Evolutionary conservation across 2,888 invertebrate genomes (phyloP).

Genomic region (Zootermopsis nevadensis): DNA sequence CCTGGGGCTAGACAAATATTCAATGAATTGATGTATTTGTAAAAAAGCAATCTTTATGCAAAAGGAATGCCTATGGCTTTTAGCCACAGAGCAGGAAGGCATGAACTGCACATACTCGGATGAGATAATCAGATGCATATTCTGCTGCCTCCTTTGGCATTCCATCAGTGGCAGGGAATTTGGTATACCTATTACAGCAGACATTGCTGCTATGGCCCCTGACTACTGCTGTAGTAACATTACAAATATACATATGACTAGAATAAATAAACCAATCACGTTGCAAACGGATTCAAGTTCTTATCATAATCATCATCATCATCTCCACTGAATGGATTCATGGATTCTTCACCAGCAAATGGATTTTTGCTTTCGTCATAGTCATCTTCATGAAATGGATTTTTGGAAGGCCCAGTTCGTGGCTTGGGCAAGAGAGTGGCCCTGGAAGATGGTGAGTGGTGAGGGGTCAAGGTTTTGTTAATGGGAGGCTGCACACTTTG

Average conservation of each 20-base stretch:
- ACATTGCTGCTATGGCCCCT: background rate
- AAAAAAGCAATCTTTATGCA: no score
- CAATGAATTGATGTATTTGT: no score
- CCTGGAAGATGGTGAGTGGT: background rate
- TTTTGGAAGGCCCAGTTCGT: slow-evolving; percentile 64
- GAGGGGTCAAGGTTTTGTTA: slow-evolving; percentile 58
- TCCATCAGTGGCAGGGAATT: no score
- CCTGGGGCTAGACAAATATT: no score
- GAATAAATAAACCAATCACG: slow-evolving; percentile 26
- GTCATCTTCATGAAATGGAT: slow-evolving; percentile 69
- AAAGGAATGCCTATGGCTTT: no score
- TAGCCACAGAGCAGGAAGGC: no score
- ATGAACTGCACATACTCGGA: no score
- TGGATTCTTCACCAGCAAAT: slow-evolving; percentile 68
- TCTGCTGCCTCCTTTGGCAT: no score
- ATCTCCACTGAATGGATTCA: slow-evolving; percentile 61
- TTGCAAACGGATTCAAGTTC: slow-evolving; percentile 78
- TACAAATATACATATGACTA: slow-evolving; percentile 15
- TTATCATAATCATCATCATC: slow-evolving; percentile 77
- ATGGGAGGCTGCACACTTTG: slow-evolving; percentile 47
- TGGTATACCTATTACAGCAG: no score
- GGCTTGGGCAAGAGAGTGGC: background rate
- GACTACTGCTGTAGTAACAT: background rate
- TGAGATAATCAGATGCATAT: no score
- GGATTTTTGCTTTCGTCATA: slow-evolving; percentile 84